A percentile compares a stretch with the other conserved stretches of the same genome.
Evolutionary conservation across 2,113 vertebrate genomes (phyloP).

Genomic region (Zootoca vivipara): DNA sequence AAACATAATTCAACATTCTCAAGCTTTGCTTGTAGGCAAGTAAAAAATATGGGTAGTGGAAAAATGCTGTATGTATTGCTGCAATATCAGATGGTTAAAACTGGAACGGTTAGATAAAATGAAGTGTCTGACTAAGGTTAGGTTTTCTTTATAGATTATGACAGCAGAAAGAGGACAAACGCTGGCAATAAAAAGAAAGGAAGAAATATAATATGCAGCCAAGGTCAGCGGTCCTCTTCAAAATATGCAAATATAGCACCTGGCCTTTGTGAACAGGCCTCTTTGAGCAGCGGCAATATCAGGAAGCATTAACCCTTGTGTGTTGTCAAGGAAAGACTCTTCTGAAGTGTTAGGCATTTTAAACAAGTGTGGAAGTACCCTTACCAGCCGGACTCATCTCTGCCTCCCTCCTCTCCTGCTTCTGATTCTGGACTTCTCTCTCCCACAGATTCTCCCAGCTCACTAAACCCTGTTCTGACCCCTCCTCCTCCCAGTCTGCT

Average conservation of each 20-base stretch:
- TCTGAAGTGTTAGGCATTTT: neutral
- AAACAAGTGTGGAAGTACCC: neutral
- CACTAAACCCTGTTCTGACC: too few species aligned
- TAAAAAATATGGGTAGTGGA: neutral
- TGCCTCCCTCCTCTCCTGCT: too few species aligned
- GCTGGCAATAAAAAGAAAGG: neutral
- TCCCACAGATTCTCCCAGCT: too few species aligned
- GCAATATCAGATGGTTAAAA: neutral
- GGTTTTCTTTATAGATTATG: slow-evolving; percentile 4
- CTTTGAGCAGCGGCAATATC: neutral
- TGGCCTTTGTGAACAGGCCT: neutral
- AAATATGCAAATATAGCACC: neutral
- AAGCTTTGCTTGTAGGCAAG: neutral
- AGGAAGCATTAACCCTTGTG: neutral
- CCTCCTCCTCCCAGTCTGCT: too few species aligned
- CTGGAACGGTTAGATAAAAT: neutral
- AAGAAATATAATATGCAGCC: neutral
- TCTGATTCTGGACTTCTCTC: too few species aligned
- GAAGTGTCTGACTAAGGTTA: neutral
- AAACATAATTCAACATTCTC: neutral
- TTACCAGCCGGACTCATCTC: too few species aligned
- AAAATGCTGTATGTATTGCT: neutral
- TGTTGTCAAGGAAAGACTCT: neutral
- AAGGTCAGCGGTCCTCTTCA: slow-evolving; percentile 1
- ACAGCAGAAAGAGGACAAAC: neutral